These are phyloP conservation scores for Beroe ovata DNA, from an alignment of 37 sponge, comb jelly and placozoan genomes.

Conservation along the genomic window DNA sequence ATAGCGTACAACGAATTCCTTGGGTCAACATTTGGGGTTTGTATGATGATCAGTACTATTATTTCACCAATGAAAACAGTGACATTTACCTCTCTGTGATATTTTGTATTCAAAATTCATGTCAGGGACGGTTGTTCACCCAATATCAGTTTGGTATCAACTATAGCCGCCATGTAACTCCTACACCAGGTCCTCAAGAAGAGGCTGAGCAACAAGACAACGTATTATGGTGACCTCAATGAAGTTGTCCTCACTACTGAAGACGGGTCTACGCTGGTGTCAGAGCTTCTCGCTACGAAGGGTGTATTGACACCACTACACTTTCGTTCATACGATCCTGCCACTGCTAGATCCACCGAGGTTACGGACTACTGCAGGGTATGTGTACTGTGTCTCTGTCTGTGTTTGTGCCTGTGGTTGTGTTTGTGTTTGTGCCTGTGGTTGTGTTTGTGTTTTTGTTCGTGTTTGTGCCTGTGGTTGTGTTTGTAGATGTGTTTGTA, in stretches of 20 bases:
- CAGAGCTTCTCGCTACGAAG: conserved; percentile 11
- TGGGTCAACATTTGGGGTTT: conserved; percentile 1
- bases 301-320: neutral
- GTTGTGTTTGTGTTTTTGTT: too few relatives aligned
- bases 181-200: neutral
- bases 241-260: conserved; percentile 36
- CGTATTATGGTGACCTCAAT: neutral
- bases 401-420: too few relatives aligned
- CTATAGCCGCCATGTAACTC: too few relatives aligned
- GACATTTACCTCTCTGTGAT: neutral
- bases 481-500: too few relatives aligned
- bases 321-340: conserved; percentile 2
- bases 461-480: too few relatives aligned
- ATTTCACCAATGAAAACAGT: neutral
- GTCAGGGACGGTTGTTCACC: too few relatives aligned
- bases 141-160: too few relatives aligned
- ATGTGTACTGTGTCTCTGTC: too few relatives aligned
- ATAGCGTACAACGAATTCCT: neutral
- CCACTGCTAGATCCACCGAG: neutral
- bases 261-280: conserved; percentile 25
- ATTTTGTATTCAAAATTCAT: too few relatives aligned
- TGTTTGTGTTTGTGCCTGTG: too few relatives aligned
- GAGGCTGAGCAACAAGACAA: neutral
- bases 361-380: conserved; percentile 10
- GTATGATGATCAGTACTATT: too few relatives aligned